Evolutionary conservation across 2,888 invertebrate species (phyloP).

Genomic region (Ormia ochracea): DNA sequence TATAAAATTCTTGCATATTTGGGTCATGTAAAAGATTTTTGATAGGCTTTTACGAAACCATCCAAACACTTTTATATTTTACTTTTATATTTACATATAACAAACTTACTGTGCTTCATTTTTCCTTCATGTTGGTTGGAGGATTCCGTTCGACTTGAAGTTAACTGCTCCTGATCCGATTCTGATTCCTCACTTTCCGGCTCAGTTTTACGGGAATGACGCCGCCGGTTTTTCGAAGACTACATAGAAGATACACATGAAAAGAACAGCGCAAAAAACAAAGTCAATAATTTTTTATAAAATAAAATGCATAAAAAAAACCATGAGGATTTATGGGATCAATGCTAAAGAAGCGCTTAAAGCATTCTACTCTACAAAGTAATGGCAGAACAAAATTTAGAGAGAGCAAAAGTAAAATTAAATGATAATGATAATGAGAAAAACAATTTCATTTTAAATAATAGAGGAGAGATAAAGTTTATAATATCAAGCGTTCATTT

Average conservation of each 20-base stretch:
- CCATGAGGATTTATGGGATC: slow-evolving; percentile 59
- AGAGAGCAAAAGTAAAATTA: neutral
- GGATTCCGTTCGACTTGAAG: slow-evolving; percentile 85
- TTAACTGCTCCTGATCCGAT: slow-evolving; percentile 85
- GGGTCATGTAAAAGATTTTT: neutral
- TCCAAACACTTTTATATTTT: slow-evolving; percentile 37
- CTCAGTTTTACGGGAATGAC: slow-evolving; percentile 81
- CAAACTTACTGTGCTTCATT: slow-evolving; percentile 82
- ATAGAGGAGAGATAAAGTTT: slow-evolving; percentile 53
- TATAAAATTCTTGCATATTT: too few relatives aligned
- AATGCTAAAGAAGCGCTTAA: slow-evolving; percentile 52
- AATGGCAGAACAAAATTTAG: neutral
- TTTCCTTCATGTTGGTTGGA: slow-evolving; percentile 85
- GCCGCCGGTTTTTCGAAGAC: slow-evolving; percentile 80
- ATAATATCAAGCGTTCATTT: slow-evolving; percentile 65
- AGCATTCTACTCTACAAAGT: slow-evolving; percentile 36
- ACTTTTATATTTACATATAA: neutral
- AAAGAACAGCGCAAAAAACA: slow-evolving; percentile 49
- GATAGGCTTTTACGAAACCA: neutral
- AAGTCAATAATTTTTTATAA: neutral
- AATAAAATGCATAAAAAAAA: neutral
- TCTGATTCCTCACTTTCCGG: slow-evolving; percentile 86
- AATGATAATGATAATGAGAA: neutral
- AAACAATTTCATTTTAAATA: too few relatives aligned
- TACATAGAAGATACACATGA: slow-evolving; percentile 68